phyloP scores from a whole-genome alignment of 2,113 vertebrate genomes.

The Actinemys pallida region DNA sequence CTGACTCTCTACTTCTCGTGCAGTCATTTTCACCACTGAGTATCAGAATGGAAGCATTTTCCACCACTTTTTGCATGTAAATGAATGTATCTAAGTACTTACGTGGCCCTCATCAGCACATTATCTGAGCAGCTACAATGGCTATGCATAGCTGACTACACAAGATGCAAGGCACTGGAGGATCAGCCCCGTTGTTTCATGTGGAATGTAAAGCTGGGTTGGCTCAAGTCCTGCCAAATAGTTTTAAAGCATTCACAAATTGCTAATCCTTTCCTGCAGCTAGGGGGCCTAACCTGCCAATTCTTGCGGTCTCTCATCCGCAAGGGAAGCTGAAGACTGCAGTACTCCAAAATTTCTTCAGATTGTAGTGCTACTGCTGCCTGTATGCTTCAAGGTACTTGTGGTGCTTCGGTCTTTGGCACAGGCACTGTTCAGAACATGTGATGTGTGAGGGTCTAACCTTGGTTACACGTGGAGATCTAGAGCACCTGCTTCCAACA shows the following conservation, averaged over 20 bases:
- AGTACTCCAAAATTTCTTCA: neutral
- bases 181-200: neutral
- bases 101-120: neutral
- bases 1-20: neutral
- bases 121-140: neutral
- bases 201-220: neutral
- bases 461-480: neutral
- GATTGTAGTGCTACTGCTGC: neutral
- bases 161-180: neutral
- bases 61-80: neutral
- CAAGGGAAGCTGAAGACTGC: neutral
- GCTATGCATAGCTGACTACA: neutral
- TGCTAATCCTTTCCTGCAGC: neutral
- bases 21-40: neutral
- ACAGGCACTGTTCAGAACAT: neutral
- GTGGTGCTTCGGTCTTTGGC: neutral
- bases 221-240: neutral
- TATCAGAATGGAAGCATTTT: neutral
- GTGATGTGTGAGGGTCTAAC: neutral
- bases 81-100: neutral
- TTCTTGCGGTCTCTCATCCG: neutral
- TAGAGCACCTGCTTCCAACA: neutral
- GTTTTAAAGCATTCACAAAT: neutral
- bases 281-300: neutral
- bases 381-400: neutral